Percentiles rank a stretch among this genome's conserved stretches.
Evolutionary conservation across 2,888 invertebrate species (phyloP).

Genomic region (Caradrina clavipalpis): DNA sequence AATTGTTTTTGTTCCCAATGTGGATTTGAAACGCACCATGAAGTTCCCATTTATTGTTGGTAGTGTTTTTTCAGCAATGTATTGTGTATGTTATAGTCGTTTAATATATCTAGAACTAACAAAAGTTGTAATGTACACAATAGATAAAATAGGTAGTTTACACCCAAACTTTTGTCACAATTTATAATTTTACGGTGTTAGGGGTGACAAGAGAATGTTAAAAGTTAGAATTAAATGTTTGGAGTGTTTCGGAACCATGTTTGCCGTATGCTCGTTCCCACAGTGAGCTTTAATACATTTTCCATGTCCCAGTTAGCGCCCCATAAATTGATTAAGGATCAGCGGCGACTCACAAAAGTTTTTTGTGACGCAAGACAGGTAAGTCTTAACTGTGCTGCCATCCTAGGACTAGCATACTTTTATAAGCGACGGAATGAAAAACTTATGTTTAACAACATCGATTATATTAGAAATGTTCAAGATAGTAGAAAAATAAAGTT

Average conservation of each 20-base stretch:
- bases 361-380: conserved; percentile 84
- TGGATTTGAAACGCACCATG: conserved; percentile 81
- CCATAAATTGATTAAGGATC: conserved; percentile 90
- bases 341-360: conserved; percentile 85
- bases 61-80: conserved; percentile 59
- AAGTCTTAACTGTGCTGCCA: conserved; percentile 73
- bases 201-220: conserved; percentile 53
- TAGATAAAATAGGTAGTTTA: conserved; percentile 4
- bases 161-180: conserved; percentile 41
- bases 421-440: conserved; percentile 51
- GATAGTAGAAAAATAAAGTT: conserved; percentile 26
- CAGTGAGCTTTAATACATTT: conserved; percentile 89
- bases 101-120: conserved; percentile 17
- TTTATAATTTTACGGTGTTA: conserved; percentile 46
- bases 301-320: conserved; percentile 91
- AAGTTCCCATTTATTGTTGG: conserved; percentile 70
- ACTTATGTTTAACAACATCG: conserved; percentile 31
- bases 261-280: conserved; percentile 86
- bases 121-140: conserved; percentile 14
- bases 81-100: conserved; percentile 24
- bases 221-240: conserved; percentile 70
- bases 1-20: conserved; percentile 89
- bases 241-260: conserved; percentile 75
- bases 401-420: conserved; percentile 68
- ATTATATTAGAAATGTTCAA: conserved; percentile 12